Evolutionary conservation across 37 sponge, comb jelly and placozoan species (phyloP).

Genomic region (Cladorhizidae sp.): DNA sequence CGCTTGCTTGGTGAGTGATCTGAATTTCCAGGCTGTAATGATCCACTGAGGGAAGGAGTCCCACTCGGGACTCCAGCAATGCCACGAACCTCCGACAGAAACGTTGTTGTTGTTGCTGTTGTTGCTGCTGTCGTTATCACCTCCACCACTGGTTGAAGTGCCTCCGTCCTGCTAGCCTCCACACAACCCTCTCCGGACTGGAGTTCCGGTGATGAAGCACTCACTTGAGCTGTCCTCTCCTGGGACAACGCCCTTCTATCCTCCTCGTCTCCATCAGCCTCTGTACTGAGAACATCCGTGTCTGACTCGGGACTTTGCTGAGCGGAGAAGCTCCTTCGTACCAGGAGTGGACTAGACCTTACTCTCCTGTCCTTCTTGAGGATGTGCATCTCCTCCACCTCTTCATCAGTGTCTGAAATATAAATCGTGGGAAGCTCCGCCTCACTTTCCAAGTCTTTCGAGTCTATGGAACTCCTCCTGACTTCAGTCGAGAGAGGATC

Average conservation of each 20-base stretch:
- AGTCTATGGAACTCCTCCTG: not conserved
- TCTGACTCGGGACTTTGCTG: not conserved
- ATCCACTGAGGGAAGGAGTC: not conserved
- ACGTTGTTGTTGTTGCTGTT: not conserved
- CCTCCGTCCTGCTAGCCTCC: not conserved
- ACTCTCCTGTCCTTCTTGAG: not conserved
- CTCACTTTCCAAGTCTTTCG: not conserved
- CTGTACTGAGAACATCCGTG: not conserved
- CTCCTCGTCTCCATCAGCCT: not conserved
- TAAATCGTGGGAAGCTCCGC: not conserved
- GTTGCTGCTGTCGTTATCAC: not conserved
- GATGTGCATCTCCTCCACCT: not conserved
- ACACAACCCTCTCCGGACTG: no score
- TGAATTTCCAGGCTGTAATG: not conserved
- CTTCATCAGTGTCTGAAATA: conserved; percentile 4
- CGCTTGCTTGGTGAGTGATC: not conserved
- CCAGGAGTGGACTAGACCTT: not conserved
- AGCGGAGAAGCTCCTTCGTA: not conserved
- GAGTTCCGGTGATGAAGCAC: no score
- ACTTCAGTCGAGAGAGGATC: not conserved
- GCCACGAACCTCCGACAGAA: not conserved
- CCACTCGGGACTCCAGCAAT: not conserved
- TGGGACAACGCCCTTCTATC: no score
- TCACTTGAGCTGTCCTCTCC: no score
- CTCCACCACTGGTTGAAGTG: not conserved